Percentiles rank a stretch among this genome's conserved stretches.
Evolutionary conservation across 2,797 vertebrate genomes (phyloP).

Genomic region (Dendrocincla fuliginosa): DNA sequence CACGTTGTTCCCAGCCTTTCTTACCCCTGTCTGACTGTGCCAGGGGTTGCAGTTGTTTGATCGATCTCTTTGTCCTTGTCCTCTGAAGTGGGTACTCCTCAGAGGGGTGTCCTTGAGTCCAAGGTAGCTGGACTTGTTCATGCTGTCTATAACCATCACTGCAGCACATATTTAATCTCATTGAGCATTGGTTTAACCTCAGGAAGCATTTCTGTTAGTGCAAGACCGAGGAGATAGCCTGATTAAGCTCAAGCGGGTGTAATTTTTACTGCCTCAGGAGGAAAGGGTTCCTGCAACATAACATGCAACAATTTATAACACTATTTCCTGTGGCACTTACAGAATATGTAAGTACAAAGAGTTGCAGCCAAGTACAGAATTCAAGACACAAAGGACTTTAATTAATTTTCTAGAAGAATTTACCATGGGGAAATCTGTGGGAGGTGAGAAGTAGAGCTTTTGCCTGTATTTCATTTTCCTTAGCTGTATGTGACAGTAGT

Average conservation of each 20-base stretch:
- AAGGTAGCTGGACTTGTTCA: not conserved
- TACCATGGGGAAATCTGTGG: not conserved
- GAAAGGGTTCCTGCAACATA: not conserved
- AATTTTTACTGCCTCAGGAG: not conserved
- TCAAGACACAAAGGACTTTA: not conserved
- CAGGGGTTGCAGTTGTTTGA: fast-evolving
- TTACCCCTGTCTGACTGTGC: not conserved
- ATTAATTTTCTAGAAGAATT: slow-evolving; percentile 25
- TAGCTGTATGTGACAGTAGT: not conserved
- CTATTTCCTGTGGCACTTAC: not conserved
- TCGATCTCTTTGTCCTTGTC: not conserved
- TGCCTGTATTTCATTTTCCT: not conserved
- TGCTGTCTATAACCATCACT: not conserved
- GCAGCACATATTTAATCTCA: not conserved
- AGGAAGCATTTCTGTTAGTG: not conserved
- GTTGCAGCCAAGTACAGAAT: not conserved
- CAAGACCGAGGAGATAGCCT: not conserved
- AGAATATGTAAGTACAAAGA: not conserved
- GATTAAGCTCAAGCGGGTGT: not conserved
- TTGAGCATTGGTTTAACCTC: not conserved
- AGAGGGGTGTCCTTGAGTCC: not conserved
- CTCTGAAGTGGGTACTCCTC: not conserved
- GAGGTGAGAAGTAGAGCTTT: not conserved
- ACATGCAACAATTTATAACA: not conserved
- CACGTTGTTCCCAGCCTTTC: not conserved